Conservation (phyloP, 2,113 vertebrate species). For the Calidris pugnax region DNA sequence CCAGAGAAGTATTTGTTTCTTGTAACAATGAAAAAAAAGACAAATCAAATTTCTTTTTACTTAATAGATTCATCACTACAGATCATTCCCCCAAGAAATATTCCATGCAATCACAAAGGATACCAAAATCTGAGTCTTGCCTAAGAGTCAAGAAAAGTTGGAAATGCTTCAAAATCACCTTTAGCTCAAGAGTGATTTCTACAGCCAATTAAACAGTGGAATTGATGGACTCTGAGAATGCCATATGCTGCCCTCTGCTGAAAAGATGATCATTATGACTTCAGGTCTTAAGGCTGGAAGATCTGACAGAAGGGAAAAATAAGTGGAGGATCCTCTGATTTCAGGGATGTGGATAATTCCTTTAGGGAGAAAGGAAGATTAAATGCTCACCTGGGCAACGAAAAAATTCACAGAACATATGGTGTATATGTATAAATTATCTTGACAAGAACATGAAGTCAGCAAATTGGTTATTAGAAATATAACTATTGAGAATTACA, state of each 20-base stretch:
- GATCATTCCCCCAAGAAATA: background rate
- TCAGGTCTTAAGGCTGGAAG: constrained; percentile 16
- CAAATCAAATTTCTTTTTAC: background rate
- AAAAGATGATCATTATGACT: constrained; percentile 44
- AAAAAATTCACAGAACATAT: constrained; percentile 41
- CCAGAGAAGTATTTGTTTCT: background rate
- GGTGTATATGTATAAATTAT: constrained; percentile 45
- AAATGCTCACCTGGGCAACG: constrained; percentile 48
- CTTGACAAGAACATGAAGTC: constrained; percentile 46
- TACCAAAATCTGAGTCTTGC: background rate
- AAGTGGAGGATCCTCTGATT: background rate
- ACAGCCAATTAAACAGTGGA: constrained; percentile 32
- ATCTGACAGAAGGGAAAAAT: constrained; percentile 24
- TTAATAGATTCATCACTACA: background rate
- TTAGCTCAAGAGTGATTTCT: constrained; percentile 29
- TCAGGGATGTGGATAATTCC: constrained; percentile 36
- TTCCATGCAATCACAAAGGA: background rate
- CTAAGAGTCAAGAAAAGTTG: background rate
- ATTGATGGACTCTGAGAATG: constrained; percentile 46
- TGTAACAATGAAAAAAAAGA: background rate
- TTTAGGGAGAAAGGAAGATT: constrained; percentile 41
- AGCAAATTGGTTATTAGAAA: constrained; percentile 63
- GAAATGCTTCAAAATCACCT: constrained; percentile 1
- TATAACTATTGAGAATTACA: constrained; percentile 33
- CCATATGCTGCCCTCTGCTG: constrained; percentile 55